Base-by-base conservation (phyloP, 2,113 vertebrate species). In the Phrynosoma blainvillii region DNA sequence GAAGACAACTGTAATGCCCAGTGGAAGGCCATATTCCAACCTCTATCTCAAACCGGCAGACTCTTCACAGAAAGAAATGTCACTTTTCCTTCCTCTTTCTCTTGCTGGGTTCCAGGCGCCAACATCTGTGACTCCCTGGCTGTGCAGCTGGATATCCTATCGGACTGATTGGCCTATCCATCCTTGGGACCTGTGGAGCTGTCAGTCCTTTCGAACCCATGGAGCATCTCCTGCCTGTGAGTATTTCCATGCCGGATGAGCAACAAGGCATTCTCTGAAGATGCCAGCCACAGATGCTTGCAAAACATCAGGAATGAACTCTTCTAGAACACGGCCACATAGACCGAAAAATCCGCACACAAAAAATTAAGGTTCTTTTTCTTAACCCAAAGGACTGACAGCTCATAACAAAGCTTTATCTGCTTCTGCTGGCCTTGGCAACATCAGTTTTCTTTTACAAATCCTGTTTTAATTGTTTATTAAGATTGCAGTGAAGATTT, bases 151-250 rank as follows among this genome's bases (percentile, higher is more conserved):
- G 36, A 88, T 79, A 82, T 52, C 59, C 30, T 23, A 18, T 76
- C 74, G 30, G 12, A 82, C 36, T 76, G 86, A 82, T 4, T 5
- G 79, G 30, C 79, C 79, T 82, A 30, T 66, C 16, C 20, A 83
- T 68, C 71, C 40, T 25, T 11, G 25, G 74, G 74, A 78, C 59
- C 74, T 52, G n/a, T 77, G 0, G 71, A 82, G 86, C 86, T 8
- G 30, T 32, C 42, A 36, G 73, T 82, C 42, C 8, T 18, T 66
- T 52, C 11, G 86, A 76, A 30, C 73, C 30, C 18, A 88, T 88
- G 86, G 86, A 88, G 79, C 71, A 76, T 82, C 86, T 77, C 10
- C 18, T 20, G 73, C 73, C 82, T n/a, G 86, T 88, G 80, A 25
- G 40, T 18, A 10, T 47, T 32, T 27, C 10, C 2, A 1, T 32